Evolutionary conservation across 2,888 invertebrate species (phyloP).

Genomic region (Nephrotoma guestfalica): DNA sequence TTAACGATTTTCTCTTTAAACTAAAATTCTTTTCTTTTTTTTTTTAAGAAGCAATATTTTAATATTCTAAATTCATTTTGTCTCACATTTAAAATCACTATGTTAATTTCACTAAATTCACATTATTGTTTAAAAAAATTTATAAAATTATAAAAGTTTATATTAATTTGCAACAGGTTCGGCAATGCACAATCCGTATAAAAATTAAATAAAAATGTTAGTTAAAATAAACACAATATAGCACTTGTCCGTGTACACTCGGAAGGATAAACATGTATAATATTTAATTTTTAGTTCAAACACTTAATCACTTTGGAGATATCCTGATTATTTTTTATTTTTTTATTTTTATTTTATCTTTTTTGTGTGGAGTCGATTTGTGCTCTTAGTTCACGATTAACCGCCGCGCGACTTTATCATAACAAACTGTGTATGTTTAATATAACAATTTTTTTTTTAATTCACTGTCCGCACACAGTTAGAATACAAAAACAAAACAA

Average conservation of each 20-base stretch:
- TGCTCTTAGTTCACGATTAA: background rate
- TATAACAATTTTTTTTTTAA: background rate
- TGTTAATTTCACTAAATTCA: background rate
- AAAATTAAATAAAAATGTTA: background rate
- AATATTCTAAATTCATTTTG: background rate
- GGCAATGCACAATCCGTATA: background rate
- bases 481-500: background rate
- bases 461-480: conserved; percentile 1
- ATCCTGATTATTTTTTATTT: background rate
- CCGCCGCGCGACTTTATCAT: conserved; percentile 5
- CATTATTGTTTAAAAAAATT: background rate
- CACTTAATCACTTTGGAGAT: background rate
- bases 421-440: background rate
- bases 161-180: conserved; percentile 11
- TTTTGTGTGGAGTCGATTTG: background rate
- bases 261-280: background rate
- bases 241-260: background rate
- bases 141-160: conserved; percentile 5
- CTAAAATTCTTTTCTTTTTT: background rate
- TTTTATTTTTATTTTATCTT: background rate
- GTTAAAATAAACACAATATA: background rate
- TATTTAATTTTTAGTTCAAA: background rate
- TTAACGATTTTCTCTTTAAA: background rate
- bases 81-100: background rate
- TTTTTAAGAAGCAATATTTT: background rate